A percentile compares a stretch with the other conserved stretches of the same genome.
Conservation (phyloP, 2,888 invertebrate genomes). For the Caenorhabditis panamensis region DNA sequence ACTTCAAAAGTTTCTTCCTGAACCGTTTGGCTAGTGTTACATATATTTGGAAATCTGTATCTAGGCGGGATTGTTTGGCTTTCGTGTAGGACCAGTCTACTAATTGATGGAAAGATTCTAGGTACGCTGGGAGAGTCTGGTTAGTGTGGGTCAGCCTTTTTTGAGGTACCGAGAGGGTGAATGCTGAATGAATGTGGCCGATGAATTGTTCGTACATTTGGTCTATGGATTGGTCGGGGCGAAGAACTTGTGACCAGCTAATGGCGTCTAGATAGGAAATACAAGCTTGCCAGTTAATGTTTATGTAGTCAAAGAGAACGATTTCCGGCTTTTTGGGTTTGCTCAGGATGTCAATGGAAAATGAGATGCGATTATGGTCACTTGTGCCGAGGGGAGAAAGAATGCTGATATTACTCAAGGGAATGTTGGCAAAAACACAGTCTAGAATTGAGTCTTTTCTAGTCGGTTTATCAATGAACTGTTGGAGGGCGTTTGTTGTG, state of each 20-base stretch:
- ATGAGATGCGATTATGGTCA: slow-evolving; percentile 4
- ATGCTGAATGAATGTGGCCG: neutral
- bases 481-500: neutral
- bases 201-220: neutral
- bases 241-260: neutral
- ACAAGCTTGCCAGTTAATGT: neutral
- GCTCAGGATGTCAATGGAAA: neutral
- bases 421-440: slow-evolving; percentile 5
- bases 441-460: slow-evolving; percentile 14
- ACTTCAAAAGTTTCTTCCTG: slow-evolving; percentile 19
- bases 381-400: neutral
- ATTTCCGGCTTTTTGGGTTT: neutral
- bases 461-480: neutral
- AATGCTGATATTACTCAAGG: neutral
- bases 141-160: neutral
- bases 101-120: neutral
- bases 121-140: neutral
- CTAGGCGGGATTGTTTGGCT: neutral
- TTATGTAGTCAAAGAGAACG: slow-evolving; percentile 10
- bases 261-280: neutral
- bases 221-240: neutral
- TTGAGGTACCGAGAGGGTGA: neutral
- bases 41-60: neutral
- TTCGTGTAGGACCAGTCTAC: neutral
- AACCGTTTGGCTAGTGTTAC: neutral